These are phyloP conservation scores for Drosophila insularis DNA, from an alignment of 1,140 invertebrate genomes.

Conservation along the genomic window DNA sequence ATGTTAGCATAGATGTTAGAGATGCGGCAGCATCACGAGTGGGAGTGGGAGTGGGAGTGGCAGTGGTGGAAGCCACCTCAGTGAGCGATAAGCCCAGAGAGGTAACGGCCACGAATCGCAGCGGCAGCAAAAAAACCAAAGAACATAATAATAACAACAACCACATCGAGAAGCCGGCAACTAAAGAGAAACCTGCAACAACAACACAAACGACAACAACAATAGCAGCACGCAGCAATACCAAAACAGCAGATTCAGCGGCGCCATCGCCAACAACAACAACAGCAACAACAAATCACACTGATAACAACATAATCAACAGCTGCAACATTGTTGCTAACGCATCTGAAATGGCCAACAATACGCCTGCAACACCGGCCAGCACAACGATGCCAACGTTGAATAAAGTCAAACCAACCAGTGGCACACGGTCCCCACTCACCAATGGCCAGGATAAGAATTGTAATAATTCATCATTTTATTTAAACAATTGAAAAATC, in stretches of 20 bases:
- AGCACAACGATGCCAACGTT: slow-evolving; percentile 78
- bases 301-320: slow-evolving; percentile 26
- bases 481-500: slow-evolving; percentile 14
- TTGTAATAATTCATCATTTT: slow-evolving; percentile 58
- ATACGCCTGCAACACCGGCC: slow-evolving; percentile 57
- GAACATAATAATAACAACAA: slow-evolving; percentile 43
- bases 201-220: slow-evolving; percentile 30
- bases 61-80: not conserved
- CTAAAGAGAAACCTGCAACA: slow-evolving; percentile 57
- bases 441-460: slow-evolving; percentile 80
- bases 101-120: slow-evolving; percentile 47
- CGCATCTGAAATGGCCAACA: slow-evolving; percentile 39
- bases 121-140: slow-evolving; percentile 62
- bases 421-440: slow-evolving; percentile 60
- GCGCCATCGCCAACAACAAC: slow-evolving; percentile 28
- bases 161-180: slow-evolving; percentile 46
- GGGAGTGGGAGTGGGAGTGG: slow-evolving; percentile 7
- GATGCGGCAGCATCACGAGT: slow-evolving; percentile 17
- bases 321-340: slow-evolving; percentile 32
- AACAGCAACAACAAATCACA: slow-evolving; percentile 25
- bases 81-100: slow-evolving; percentile 57
- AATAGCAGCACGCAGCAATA: slow-evolving; percentile 23
- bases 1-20: slow-evolving; percentile 27
- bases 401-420: slow-evolving; percentile 77
- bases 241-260: slow-evolving; percentile 24